Evolutionary conservation across 2,888 invertebrate species (phyloP).

Genomic region (Ditula angustiorana): DNA sequence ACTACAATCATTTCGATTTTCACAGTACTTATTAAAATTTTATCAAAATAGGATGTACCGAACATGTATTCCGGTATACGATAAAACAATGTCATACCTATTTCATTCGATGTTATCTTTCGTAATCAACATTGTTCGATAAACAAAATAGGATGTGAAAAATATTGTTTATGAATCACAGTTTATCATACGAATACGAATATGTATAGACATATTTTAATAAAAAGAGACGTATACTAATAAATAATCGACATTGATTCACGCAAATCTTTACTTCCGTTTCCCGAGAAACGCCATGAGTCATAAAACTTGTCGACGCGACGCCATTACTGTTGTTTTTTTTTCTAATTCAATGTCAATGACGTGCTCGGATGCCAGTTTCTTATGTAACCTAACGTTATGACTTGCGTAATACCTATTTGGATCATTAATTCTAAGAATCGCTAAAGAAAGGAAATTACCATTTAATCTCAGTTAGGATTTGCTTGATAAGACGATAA

Average conservation of each 20-base stretch:
- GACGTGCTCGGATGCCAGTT: conserved; percentile 31
- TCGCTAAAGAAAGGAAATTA: background rate
- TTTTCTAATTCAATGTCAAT: conserved; percentile 39
- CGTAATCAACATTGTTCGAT: conserved; percentile 22
- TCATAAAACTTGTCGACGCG: conserved; percentile 34
- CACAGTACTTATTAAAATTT: background rate
- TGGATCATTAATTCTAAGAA: background rate
- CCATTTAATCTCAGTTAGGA: background rate
- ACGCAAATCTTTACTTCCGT: conserved; percentile 46
- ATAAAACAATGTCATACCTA: conserved; percentile 9
- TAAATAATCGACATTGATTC: conserved; percentile 46
- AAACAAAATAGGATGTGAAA: conserved; percentile 32
- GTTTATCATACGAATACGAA: background rate
- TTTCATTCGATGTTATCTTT: conserved; percentile 9
- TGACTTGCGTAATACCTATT: conserved; percentile 21
- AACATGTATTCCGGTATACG: conserved; percentile 10
- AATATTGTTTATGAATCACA: conserved; percentile 24
- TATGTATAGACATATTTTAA: background rate
- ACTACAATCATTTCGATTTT: background rate
- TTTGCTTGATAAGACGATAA: background rate
- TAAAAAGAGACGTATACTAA: conserved; percentile 2
- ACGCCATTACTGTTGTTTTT: conserved; percentile 32
- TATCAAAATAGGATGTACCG: conserved; percentile 11
- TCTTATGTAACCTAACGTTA: conserved; percentile 29
- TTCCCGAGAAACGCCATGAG: conserved; percentile 46